Evolutionary conservation across 1,140 invertebrate genomes (phyloP).

Genomic region (Hycleus phaleratus): DNA sequence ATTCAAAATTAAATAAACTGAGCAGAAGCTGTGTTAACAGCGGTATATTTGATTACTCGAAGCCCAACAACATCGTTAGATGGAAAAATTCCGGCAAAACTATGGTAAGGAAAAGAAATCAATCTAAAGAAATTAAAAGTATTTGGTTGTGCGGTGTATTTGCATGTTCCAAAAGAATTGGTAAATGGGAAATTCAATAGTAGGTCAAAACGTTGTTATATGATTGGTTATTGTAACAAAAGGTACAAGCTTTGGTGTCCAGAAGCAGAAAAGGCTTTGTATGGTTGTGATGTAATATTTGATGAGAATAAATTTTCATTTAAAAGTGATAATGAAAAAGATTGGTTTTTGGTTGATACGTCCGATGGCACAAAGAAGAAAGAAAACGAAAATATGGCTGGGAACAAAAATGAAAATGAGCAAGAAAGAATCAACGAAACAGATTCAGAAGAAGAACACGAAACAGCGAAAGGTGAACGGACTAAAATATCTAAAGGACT

Average conservation of each 20-base stretch:
- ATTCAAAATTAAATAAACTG: constrained; percentile 36
- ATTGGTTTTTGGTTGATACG: too few species aligned
- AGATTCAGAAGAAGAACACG: background rate
- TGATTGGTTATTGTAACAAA: constrained; percentile 5
- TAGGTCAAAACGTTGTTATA: background rate
- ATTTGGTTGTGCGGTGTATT: constrained; percentile 34
- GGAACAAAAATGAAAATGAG: background rate
- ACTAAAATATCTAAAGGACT: constrained; percentile 1
- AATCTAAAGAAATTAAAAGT: constrained; percentile 27
- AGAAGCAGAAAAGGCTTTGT: background rate
- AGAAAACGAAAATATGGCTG: background rate
- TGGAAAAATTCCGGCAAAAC: too few species aligned
- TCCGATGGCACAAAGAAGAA: background rate
- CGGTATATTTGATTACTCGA: constrained; percentile 20
- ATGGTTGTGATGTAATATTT: constrained; percentile 1
- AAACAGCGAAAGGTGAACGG: too few species aligned
- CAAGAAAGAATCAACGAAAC: background rate
- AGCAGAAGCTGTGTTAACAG: constrained; percentile 37
- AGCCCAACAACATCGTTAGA: constrained; percentile 14
- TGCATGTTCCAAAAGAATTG: constrained; percentile 23
- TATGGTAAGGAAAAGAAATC: too few species aligned
- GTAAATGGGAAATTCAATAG: constrained; percentile 17
- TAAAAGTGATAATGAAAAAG: background rate
- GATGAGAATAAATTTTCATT: background rate
- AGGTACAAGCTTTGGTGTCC: constrained; percentile 1